Base-by-base conservation (phyloP, 1,140 invertebrate genomes). In the Solenopsis fugax region DNA sequence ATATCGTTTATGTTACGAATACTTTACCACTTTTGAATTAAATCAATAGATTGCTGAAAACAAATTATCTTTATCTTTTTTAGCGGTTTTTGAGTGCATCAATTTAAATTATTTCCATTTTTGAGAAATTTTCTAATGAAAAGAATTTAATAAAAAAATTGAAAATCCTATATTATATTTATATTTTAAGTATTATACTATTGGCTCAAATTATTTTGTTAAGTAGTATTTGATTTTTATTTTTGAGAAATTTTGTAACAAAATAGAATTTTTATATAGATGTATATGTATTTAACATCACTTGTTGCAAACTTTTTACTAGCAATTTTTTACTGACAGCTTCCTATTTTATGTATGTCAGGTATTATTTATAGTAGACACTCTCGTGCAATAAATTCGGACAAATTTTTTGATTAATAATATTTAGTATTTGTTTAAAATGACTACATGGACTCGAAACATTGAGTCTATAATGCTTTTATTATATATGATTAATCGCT, bases 371-470 rank as follows among this genome's bases (percentile, higher is more conserved):
- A 52, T 29, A 0, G 2, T 1, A 29, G 9, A 52, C 7, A 48
- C 29, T 52, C 18, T 21, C 41, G 45, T 18, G 16, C 16, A 50
- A 71, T 71, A 48, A 71, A 50, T 71, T 4, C 7, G 2, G 9
- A 56, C 12, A 75, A 58, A 21, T 41, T 56, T 56, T n/a, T 58
- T 4, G 6, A 75, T 41, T 13, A 24, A 58, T 58, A 41, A 75
- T 18, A 56, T 75, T 75, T 37, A 24, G 29, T 48, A 1, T 45
- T 76, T 24, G 7, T 60, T 60, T 45, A 29, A 76, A 76, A 62
- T 24, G 37, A 60, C 13, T 48, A 50, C 16, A 10, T 45, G 72
- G 4, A 75, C 4, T 10, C 16, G 16, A 9, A 56, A 69, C 37
- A 56, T 71, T 29, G 34, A 81, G 2, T 9, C 13, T n/a, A 37